Evolutionary conservation across 2,888 invertebrate species (phyloP), one percentile per base, ranked within the genome.

Genomic region (Oscheius sp.): DNA sequence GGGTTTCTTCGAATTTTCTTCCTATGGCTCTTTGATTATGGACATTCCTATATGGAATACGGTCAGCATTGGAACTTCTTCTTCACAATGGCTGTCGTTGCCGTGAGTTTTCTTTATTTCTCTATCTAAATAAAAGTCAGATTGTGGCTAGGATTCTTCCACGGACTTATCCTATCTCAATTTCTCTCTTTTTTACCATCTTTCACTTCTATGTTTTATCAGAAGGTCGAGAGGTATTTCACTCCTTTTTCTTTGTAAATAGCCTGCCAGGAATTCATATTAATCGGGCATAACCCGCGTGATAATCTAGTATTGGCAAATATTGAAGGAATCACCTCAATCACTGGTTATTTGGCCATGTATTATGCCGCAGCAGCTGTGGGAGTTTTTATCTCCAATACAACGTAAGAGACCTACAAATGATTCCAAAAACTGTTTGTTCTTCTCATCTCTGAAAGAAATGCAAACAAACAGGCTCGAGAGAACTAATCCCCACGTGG

Each of bases 21-120:
- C 25, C 86, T 89, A 10, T 87, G 87, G 78, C 79, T 91, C 1
- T 88, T 92, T 1, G 91, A 92, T 77, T 97, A 98, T 87, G 92
- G 93, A 68, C 92, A 93, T 82, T 93, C 94, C 87, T 91, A 92
- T 0, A 91, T 92, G 0, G 98, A 98, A 87, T 98, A 99, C 89
- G 98, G 98, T 0, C 90, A 92, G 0, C 96, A 98, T 87, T 95
- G 96, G 93, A 98, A 99, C 88, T 99, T 99, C 87, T 98, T 97
- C 88, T 92, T 95, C 78, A 96, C 96, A 0, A 88, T 99, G 68
- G 94, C 93, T 2, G 88, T 92, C 45, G 92, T 94, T 20, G 37
- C 61, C 39, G 74, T 72, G 25, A 46, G 64, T 64, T 42, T 2
- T 15, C 23, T 25, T 10, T 50, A 10, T 50, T 27, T 50, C 20